Conservation (phyloP, 2,797 vertebrate genomes). For the Strix occidentalis region DNA sequence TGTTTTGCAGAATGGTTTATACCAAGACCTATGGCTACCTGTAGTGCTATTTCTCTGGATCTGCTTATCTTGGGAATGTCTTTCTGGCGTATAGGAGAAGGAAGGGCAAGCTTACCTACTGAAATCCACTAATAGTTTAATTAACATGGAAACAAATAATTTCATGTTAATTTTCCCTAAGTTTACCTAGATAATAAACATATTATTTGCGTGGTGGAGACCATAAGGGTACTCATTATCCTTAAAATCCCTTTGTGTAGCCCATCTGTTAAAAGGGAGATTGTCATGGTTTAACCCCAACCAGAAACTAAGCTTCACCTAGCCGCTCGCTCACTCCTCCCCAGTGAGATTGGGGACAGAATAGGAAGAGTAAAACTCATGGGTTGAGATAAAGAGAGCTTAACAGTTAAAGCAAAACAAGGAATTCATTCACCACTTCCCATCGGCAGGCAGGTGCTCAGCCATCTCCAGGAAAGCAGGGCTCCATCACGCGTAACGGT, state of each 20-base stretch:
- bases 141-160: background rate
- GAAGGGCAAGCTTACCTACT: background rate
- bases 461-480: too few relatives aligned
- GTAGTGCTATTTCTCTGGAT: background rate
- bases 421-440: too few relatives aligned
- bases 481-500: too few relatives aligned
- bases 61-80: background rate
- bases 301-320: too few relatives aligned
- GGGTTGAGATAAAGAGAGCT: too few relatives aligned
- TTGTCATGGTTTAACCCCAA: too few relatives aligned
- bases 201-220: rapidly evolving
- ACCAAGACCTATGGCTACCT: rapidly evolving
- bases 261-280: background rate
- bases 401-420: too few relatives aligned
- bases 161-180: background rate
- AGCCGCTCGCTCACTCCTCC: too few relatives aligned
- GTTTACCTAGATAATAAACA: background rate
- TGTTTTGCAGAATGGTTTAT: background rate
- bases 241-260: background rate
- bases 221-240: background rate
- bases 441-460: too few relatives aligned
- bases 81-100: background rate
- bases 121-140: background rate
- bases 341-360: too few relatives aligned
- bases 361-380: too few relatives aligned